Evolutionary conservation across 53 echinoderm and acorn worm genomes (phyloP), one percentile per base, ranked within the genome.

Genomic region (Zoroaster sp.): DNA sequence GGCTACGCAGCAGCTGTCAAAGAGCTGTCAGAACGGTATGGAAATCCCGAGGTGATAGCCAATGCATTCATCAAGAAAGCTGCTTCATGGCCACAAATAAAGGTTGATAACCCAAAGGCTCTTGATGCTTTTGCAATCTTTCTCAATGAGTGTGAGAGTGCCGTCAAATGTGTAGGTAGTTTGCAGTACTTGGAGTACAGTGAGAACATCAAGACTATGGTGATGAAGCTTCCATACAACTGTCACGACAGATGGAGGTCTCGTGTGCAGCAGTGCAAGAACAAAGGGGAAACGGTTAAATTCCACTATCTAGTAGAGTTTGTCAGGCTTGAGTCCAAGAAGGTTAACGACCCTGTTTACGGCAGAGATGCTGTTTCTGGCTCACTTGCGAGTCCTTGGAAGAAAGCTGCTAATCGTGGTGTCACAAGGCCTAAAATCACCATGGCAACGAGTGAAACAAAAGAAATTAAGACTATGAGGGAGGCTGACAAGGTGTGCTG

Each of bases 201-300:
- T 49, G 89, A 89, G 52, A 89, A 89, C 69, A 83, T 83, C 35
- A 89, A 88, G 71, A 36, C 59, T 9, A 89, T 89, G 67, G 66
- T 92, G 34, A 83, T 80, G 89, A 89, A 92, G 69, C 86, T 92
- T 36, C 92, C 86, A 13, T 75, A 69, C 73, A 74, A 69, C 25
- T 72, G 76, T 67, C 89, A 89, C 41, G 89, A 92, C 83, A 89
- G 89, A 69, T 92, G 89, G 92, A 89, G 92, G 68, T 66, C 66
- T 75, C 74, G 67, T 30, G 92, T 92, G 8, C 88, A 75, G 18
- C 68, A 88, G 66, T 65, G 55, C 35, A 73, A 72, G 18, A 40
- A 40, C 33, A 72, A 78, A 32, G 67, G 80, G 25, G 79, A 89
- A 49, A 49, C 52, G 31, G 66, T 92, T 21, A 74, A 34, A 38